These are phyloP conservation scores for Fulmarus glacialis DNA, from an alignment of 2,113 vertebrate genomes.

Conservation along the genomic window DNA sequence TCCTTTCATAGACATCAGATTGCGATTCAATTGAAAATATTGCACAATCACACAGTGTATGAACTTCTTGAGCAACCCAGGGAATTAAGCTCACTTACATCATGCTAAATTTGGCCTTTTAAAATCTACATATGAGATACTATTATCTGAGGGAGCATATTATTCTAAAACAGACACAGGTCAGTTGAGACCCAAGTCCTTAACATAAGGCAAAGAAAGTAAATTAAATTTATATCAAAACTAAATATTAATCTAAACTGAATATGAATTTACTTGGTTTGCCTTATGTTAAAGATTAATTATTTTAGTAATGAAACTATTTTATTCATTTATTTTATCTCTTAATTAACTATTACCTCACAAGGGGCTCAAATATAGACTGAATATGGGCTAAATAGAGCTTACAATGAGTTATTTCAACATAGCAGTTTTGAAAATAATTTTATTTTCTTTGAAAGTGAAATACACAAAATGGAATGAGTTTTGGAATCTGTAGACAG, in stretches of 20 bases:
- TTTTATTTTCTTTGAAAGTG: background rate
- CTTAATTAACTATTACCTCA: background rate
- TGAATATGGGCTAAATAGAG: background rate
- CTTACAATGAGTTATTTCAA: background rate
- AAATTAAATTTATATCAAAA: background rate
- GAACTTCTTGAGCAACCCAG: background rate
- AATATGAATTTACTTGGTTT: background rate
- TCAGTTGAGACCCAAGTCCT: background rate
- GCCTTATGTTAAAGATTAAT: background rate
- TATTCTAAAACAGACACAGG: background rate
- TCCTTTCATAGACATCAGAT: background rate
- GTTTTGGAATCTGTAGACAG: background rate
- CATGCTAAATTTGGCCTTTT: background rate
- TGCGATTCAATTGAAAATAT: background rate
- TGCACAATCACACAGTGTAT: fast-evolving
- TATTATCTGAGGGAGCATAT: background rate
- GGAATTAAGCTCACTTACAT: background rate
- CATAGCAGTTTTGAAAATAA: background rate
- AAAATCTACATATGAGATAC: fast-evolving
- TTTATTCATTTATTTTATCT: background rate
- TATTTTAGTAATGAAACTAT: background rate
- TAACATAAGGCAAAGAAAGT: background rate
- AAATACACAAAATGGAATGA: background rate
- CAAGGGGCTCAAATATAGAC: background rate
- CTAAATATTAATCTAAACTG: background rate